Base-by-base conservation (phyloP, 2,888 invertebrate species). In the Leptopilina drosophilae region DNA sequence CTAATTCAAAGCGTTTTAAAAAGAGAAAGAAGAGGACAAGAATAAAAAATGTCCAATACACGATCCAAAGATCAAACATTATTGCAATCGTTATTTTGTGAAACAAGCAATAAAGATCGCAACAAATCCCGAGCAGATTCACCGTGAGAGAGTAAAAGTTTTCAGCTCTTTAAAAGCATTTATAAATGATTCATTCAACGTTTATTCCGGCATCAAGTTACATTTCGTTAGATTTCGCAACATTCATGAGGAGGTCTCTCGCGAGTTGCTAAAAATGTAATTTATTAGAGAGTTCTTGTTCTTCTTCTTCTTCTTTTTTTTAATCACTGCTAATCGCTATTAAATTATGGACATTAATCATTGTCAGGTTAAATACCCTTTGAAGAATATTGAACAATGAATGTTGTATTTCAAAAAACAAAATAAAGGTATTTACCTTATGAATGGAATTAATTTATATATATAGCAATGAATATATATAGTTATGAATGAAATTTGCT, bases 121-220 rank as follows among this genome's bases (percentile, higher is more conserved):
- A 56, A 33, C 73, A 73, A 73, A 73, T 73, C 56, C 73, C 73
- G 56, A 73, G 56, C 73, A 73, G 73, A 73, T 73, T 73, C 73
- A 73, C 73, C 73, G 73, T 73, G 73, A 73, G 73, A 73, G 73
- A 73, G 73, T 73, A 73, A 73, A 73, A 73, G 73, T 53, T 73
- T 33, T 0, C 49, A 49, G 12, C 11, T 49, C 49, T 49, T 49
- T 49, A 49, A 11, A 46, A 49, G 49, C 33, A 56, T n/a, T 73
- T 73, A 73, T 56, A 33, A 73, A 40, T 73, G 40, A 73, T 73
- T 73, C 56, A 73, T 56, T 40, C 53, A 56, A 49, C 49, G 26
- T 20, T 49, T 40, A 56, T 73, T 73, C 33, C 26, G 73, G 73
- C n/a, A 73, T 73, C 73, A 33, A 33, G 73, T 33, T 73, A 56